A percentile compares a stretch with the other conserved stretches of the same genome.
phyloP scores from a whole-genome alignment of 2,888 invertebrate genomes.

The Lumbricus terrestris region DNA sequence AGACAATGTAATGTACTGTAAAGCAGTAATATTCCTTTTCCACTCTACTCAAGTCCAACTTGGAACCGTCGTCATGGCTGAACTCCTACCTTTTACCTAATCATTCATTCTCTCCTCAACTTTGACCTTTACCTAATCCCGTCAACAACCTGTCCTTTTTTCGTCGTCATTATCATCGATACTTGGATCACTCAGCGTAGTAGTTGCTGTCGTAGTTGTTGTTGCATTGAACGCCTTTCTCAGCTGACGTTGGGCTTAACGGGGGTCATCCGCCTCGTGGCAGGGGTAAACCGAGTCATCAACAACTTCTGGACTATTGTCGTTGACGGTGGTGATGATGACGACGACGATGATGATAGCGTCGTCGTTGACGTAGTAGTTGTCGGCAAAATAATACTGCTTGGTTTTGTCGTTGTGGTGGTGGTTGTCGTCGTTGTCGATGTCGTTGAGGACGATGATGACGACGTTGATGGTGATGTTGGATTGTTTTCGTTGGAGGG shows the following conservation, averaged over 20 bases:
- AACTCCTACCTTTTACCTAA: not conserved
- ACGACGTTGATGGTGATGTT: not conserved
- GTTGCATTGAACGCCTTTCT: too few species aligned
- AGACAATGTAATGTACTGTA: not conserved
- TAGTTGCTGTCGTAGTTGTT: not conserved
- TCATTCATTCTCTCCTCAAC: too few species aligned
- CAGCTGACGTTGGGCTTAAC: not conserved
- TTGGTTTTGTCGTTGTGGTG: not conserved
- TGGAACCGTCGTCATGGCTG: not conserved
- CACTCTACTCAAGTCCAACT: not conserved
- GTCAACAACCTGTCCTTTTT: not conserved
- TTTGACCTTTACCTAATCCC: not conserved
- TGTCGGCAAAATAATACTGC: slow-evolving; percentile 11
- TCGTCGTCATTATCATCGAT: not conserved
- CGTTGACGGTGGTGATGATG: not conserved
- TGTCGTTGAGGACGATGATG: not conserved
- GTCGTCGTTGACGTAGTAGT: not conserved
- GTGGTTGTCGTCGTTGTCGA: not conserved
- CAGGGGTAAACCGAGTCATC: not conserved
- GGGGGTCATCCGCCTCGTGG: not conserved
- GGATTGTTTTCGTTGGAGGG: not conserved
- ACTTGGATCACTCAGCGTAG: not conserved
- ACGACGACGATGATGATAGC: not conserved
- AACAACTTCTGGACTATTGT: not conserved
- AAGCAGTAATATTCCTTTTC: not conserved